These are phyloP conservation scores for Eriocheir sinensis DNA, from an alignment of 1,140 invertebrate genomes.

Conservation along the genomic window DNA sequence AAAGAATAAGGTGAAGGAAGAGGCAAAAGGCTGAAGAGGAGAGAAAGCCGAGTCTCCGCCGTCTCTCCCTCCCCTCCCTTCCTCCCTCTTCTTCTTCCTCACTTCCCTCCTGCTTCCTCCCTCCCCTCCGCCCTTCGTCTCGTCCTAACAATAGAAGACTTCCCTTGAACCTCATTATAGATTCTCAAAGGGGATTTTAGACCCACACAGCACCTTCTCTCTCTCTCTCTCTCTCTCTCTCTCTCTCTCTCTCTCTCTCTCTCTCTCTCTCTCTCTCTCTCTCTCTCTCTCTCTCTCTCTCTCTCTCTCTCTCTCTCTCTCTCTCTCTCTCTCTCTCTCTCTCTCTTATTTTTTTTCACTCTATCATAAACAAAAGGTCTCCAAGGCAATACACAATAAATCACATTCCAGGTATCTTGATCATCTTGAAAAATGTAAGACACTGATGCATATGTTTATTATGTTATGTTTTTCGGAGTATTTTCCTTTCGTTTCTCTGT, in stretches of 20 bases:
- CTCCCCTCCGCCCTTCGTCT: too few species aligned
- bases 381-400: too few species aligned
- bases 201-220: slow-evolving; percentile 11
- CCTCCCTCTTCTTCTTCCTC: not conserved
- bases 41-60: not conserved
- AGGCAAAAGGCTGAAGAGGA: not conserved
- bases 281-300: not conserved
- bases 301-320: not conserved
- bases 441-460: too few species aligned
- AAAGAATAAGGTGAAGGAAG: not conserved
- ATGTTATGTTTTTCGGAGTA: too few species aligned
- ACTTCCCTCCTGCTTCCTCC: not conserved
- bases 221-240: not conserved
- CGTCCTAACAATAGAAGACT: slow-evolving; percentile 25
- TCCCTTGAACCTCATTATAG: slow-evolving; percentile 15
- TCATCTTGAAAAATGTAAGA: too few species aligned
- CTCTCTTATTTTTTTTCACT: too few species aligned
- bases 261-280: too few species aligned
- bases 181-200: slow-evolving; percentile 25
- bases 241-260: not conserved
- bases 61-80: not conserved
- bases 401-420: too few species aligned
- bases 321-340: not conserved
- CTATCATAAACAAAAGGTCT: too few species aligned
- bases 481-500: too few species aligned